phyloP scores from a whole-genome alignment of 2,888 invertebrate genomes.

The Caenorhabditis macrosperma region DNA sequence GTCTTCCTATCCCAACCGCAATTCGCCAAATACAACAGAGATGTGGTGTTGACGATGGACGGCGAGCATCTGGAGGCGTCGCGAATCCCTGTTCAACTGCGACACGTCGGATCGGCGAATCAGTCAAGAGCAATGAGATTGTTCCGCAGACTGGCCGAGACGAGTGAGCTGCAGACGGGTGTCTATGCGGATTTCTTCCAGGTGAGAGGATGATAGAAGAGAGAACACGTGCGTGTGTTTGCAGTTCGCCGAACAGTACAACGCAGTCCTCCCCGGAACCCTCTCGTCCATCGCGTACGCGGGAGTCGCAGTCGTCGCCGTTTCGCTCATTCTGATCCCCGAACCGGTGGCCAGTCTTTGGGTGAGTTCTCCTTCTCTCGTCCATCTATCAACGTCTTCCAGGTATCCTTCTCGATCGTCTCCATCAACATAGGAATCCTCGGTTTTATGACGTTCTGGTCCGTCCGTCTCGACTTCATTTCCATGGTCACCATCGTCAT shows the following conservation, averaged over 20 bases:
- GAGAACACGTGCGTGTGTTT: slow-evolving; percentile 5
- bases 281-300: slow-evolving; percentile 88
- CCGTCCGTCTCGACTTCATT: slow-evolving; percentile 88
- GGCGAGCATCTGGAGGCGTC: slow-evolving; percentile 76
- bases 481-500: slow-evolving; percentile 97
- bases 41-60: slow-evolving; percentile 74
- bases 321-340: slow-evolving; percentile 93
- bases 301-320: slow-evolving; percentile 88
- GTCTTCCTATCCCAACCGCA: slow-evolving; percentile 76
- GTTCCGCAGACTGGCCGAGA: slow-evolving; percentile 76
- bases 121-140: slow-evolving; percentile 78
- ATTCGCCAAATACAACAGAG: slow-evolving; percentile 77
- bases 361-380: slow-evolving; percentile 83
- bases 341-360: slow-evolving; percentile 92
- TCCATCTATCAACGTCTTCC: not conserved
- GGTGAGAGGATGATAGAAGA: slow-evolving; percentile 41
- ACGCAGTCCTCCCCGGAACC: slow-evolving; percentile 79
- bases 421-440: slow-evolving; percentile 94
- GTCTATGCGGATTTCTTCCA: slow-evolving; percentile 80
- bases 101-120: slow-evolving; percentile 72
- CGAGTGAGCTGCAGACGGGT: slow-evolving; percentile 73
- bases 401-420: slow-evolving; percentile 89
- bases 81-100: slow-evolving; percentile 76
- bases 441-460: slow-evolving; percentile 96
- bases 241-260: slow-evolving; percentile 80